These are phyloP conservation scores for Sepiola atlantica DNA, from an alignment of 2,888 invertebrate genomes.

Conservation along the genomic window DNA sequence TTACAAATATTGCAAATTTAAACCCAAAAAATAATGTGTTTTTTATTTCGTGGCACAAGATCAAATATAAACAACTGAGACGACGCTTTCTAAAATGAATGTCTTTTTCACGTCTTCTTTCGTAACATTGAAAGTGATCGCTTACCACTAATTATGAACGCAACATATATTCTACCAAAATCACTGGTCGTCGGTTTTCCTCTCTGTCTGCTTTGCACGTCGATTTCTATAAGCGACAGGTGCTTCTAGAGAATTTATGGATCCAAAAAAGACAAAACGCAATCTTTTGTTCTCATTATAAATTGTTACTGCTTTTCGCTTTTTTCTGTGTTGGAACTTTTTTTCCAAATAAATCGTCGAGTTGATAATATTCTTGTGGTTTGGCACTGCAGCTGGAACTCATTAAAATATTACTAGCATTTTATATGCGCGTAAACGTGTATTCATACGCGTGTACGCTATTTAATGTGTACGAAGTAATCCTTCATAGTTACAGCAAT, in stretches of 20 bases:
- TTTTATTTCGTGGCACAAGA: too few species aligned
- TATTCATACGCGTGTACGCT: background rate
- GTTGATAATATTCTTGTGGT: background rate
- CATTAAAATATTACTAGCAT: slow-evolving; percentile 20
- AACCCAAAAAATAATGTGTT: too few species aligned
- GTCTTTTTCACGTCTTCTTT: too few species aligned
- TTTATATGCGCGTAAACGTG: background rate
- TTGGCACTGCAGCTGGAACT: background rate
- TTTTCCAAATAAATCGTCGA: background rate
- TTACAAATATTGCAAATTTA: too few species aligned
- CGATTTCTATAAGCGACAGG: background rate
- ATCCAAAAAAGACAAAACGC: background rate
- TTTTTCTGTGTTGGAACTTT: background rate
- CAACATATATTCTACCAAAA: background rate
- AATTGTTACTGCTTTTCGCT: background rate
- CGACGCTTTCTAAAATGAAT: too few species aligned
- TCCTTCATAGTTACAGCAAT: too few species aligned
- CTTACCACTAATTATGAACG: background rate
- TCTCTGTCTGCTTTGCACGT: background rate
- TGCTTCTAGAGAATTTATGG: slow-evolving; percentile 7
- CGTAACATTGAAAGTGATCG: background rate
- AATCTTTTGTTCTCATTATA: background rate
- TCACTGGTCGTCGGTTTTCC: background rate
- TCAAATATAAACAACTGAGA: too few species aligned
- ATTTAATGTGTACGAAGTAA: background rate